phyloP scores from a whole-genome alignment of 1,140 invertebrate species.

The Pissodes strobi region DNA sequence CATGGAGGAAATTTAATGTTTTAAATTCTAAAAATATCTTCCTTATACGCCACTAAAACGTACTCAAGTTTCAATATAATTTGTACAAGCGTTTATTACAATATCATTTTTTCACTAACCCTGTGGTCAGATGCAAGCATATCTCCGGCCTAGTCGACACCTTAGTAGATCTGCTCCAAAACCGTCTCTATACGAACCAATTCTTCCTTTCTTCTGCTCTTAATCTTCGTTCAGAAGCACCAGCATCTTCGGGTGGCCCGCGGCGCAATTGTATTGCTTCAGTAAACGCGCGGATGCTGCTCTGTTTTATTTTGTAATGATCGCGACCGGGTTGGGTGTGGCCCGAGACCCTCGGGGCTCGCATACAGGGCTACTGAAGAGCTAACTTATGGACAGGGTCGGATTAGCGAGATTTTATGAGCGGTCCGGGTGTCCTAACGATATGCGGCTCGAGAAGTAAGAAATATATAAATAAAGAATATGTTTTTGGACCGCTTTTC shows the following conservation, averaged over 20 bases:
- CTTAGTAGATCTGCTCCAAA: constrained; percentile 9
- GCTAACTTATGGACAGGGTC: constrained; percentile 19
- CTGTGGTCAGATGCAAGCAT: too few relatives aligned
- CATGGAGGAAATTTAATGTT: too few relatives aligned
- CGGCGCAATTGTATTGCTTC: constrained; percentile 32
- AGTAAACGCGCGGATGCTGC: constrained; percentile 32
- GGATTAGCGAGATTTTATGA: too few relatives aligned
- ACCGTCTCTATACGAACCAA: constrained; percentile 15
- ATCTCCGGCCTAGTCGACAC: background rate
- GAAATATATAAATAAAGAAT: too few relatives aligned
- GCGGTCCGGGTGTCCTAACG: too few relatives aligned
- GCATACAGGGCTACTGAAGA: constrained; percentile 28
- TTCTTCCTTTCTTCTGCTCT: constrained; percentile 27
- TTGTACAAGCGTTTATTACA: too few relatives aligned
- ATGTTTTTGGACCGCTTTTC: too few relatives aligned
- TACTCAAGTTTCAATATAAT: too few relatives aligned
- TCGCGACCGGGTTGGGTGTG: constrained; percentile 28
- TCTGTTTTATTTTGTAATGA: constrained; percentile 31
- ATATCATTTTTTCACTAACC: too few relatives aligned
- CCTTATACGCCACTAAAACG: too few relatives aligned
- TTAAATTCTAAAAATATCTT: too few relatives aligned
- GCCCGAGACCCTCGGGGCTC: constrained; percentile 20
- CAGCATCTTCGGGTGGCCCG: constrained; percentile 21
- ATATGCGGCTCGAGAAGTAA: too few relatives aligned
- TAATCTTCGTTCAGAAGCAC: constrained; percentile 32